phyloP scores from a whole-genome alignment of 1,140 invertebrate genomes.

The Zophobas morio region DNA sequence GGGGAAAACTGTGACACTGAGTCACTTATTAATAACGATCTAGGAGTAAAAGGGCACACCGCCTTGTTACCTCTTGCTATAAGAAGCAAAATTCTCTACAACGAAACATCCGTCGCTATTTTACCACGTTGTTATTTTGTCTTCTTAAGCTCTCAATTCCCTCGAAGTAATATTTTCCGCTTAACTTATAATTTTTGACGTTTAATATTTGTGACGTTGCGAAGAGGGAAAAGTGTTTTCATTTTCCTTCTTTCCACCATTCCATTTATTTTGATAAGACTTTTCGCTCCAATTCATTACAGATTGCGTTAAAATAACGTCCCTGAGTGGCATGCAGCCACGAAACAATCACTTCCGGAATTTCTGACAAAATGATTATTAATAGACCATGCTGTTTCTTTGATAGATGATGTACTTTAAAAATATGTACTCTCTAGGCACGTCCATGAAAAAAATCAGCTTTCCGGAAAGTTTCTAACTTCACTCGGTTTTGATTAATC shows the following conservation, averaged over 20 bases:
- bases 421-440: background rate
- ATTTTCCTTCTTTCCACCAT: background rate
- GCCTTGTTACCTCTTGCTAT: too few relatives aligned
- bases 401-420: background rate
- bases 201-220: background rate
- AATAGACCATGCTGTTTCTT: background rate
- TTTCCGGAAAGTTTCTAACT: background rate
- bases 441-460: background rate
- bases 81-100: too few relatives aligned
- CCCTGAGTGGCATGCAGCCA: background rate
- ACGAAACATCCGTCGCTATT: too few relatives aligned
- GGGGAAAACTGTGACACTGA: too few relatives aligned
- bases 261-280: background rate
- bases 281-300: background rate
- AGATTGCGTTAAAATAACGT: background rate
- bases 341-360: background rate
- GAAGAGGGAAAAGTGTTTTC: background rate
- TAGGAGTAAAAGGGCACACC: too few relatives aligned
- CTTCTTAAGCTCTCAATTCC: too few relatives aligned
- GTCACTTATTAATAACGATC: too few relatives aligned
- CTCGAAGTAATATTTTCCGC: too few relatives aligned
- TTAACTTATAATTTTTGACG: too few relatives aligned
- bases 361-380: slow-evolving; percentile 24
- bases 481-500: background rate
- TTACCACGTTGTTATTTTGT: too few relatives aligned